phyloP scores from a whole-genome alignment of 2,797 vertebrate species.

The Amniataba percoides region DNA sequence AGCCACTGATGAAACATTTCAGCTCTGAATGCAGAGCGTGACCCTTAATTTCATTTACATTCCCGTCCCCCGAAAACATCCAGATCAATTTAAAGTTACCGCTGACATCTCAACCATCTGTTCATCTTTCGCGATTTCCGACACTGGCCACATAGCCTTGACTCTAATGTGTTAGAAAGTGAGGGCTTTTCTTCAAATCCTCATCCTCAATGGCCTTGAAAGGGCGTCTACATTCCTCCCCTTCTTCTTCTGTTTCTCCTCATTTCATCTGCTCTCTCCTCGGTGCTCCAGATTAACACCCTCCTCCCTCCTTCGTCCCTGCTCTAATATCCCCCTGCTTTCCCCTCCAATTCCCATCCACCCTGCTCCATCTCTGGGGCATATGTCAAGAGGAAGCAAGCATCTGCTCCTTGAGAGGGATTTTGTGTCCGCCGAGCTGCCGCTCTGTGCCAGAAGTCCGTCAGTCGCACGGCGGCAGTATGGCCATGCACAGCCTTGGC shows the following conservation, averaged over 20 bases:
- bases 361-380: conserved; percentile 73
- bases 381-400: conserved; percentile 85
- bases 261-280: conserved; percentile 4
- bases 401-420: conserved; percentile 85
- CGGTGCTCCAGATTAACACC: conserved; percentile 30
- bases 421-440: conserved; percentile 64
- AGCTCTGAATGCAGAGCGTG: conserved; percentile 23
- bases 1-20: conserved; percentile 35
- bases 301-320: conserved; percentile 17
- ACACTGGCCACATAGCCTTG: conserved; percentile 27
- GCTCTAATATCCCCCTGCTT: conserved; percentile 42
- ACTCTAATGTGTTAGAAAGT: conserved; percentile 34
- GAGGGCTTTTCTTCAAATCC: conserved; percentile 37
- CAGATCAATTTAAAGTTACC: conserved; percentile 9
- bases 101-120: conserved; percentile 55
- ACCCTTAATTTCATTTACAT: conserved; percentile 18
- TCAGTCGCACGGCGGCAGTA: conserved; percentile 63
- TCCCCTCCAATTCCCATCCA: conserved; percentile 65
- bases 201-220: not conserved
- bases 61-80: conserved; percentile 21
- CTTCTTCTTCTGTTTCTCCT: conserved; percentile 13
- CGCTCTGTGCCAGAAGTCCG: conserved; percentile 64
- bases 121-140: conserved; percentile 50
- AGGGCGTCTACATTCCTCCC: not conserved
- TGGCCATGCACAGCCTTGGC: conserved; percentile 60